phyloP scores from a whole-genome alignment of 2,113 vertebrate genomes.

The Canis aureus region DNA sequence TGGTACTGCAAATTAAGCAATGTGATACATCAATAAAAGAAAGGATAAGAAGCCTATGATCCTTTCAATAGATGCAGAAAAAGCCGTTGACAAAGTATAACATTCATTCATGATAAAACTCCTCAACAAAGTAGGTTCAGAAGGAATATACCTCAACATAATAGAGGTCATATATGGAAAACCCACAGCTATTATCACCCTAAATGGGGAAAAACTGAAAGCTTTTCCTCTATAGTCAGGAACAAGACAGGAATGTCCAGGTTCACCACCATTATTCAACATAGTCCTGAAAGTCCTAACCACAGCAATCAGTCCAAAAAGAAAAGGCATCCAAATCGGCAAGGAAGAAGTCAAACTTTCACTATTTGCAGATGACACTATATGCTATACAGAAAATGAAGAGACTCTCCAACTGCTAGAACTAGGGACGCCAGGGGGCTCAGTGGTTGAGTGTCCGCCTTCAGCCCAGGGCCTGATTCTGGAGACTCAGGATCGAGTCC shows the following conservation, averaged over 20 bases:
- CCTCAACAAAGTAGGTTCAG: not conserved
- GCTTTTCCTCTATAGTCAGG: not conserved
- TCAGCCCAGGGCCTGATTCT: too few relatives aligned
- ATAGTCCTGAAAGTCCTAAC: not conserved
- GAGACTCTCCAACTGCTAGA: not conserved
- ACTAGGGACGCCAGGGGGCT: not conserved
- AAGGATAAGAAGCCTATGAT: not conserved
- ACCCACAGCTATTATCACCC: not conserved
- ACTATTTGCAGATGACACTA: not conserved
- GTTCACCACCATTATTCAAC: not conserved
- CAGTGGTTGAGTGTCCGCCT: too few relatives aligned
- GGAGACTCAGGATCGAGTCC: too few relatives aligned
- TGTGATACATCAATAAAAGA: not conserved
- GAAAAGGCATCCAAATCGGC: not conserved
- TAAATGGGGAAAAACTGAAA: not conserved
- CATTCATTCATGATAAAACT: not conserved
- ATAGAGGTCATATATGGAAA: not conserved
- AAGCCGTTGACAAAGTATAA: not conserved
- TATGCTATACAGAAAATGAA: not conserved
- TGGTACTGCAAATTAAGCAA: not conserved
- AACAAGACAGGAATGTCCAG: not conserved
- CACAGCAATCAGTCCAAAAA: not conserved
- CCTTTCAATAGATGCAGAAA: not conserved
- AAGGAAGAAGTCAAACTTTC: not conserved
- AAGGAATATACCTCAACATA: not conserved